Conservation (phyloP, 2,113 vertebrate species). For the Eidolon helvum region DNA sequence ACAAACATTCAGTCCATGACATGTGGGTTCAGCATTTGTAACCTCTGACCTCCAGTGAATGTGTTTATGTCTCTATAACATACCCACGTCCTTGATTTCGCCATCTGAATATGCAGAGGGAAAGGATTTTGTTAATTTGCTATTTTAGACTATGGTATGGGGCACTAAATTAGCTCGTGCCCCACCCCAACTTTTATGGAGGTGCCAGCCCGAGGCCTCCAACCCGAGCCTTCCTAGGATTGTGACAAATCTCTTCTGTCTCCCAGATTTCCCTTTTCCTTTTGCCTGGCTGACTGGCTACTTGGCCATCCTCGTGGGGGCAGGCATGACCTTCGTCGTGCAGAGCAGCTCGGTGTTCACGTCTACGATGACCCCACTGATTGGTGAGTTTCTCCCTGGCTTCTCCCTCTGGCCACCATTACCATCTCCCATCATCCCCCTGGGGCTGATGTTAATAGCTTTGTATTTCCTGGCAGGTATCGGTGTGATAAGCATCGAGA, state of each 20-base stretch:
- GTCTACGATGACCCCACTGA: slow-evolving; percentile 96
- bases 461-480: slow-evolving; percentile 82
- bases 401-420: background rate
- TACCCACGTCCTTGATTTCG: background rate
- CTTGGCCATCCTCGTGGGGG: slow-evolving; percentile 94
- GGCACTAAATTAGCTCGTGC: background rate
- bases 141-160: background rate
- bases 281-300: slow-evolving; percentile 96
- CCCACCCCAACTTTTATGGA: background rate
- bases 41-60: background rate
- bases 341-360: slow-evolving; percentile 99
- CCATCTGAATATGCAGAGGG: background rate
- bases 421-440: background rate
- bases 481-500: slow-evolving; percentile 94
- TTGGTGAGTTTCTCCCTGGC: slow-evolving; percentile 87
- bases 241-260: background rate
- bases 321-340: slow-evolving; percentile 97
- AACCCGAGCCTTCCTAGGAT: rapidly evolving
- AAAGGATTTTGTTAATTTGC: background rate
- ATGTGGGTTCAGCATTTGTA: background rate
- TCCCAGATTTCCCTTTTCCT: slow-evolving; percentile 95
- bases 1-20: background rate
- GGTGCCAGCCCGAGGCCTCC: background rate
- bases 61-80: background rate
- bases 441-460: rapidly evolving